Base-by-base conservation (phyloP, 92 coral and sea anemone species). In the Montipora capitata region DNA sequence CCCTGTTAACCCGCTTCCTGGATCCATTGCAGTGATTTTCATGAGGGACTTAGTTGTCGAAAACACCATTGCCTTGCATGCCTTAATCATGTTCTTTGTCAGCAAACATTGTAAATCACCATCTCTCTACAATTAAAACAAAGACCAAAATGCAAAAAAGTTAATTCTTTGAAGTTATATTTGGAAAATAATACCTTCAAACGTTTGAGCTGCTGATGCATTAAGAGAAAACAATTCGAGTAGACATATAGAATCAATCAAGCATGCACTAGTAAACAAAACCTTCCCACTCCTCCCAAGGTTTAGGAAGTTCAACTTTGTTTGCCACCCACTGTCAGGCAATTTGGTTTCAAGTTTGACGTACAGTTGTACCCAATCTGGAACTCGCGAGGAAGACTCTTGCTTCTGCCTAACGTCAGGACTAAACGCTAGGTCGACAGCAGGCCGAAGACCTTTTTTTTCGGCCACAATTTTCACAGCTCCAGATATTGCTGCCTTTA, bases 321-420 rank as follows among this genome's bases (percentile, higher is more conserved):
- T 72, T 45, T 82, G 78, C 87, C 88, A 83, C 3, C 79, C 88
- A 40, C 61, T 76, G 76, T 83, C 88, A 3, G 88, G 88, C 10
- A 73, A 65, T 17, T 83, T 83, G 39, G 71, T 44, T 56, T 72
- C 79, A 16, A 83, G 54, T n/a, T n/a, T n/a, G n/a, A n/a, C n/a
- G n/a, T n/a, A n/a, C n/a, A n/a, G n/a, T n/a, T n/a, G n/a, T n/a
- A 77, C 70, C 82, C 82, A 77, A 40, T 83, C 88, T 0, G 79
- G 88, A 78, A 70, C 85, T 69, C 84, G 10, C 40, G 52, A 14
- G 49, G 76, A 72, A 72, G 64, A 49, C 45, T 80, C 54, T 62
- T 63, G 76, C 52, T 68, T 56, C 62, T 79, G 74, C 66, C 80
- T 61, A 17, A 80, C 27, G 20, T 72, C 87, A 2, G 62, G n/a